Base-by-base conservation (phyloP, 1,140 invertebrate genomes). In the Ericerus pela region DNA sequence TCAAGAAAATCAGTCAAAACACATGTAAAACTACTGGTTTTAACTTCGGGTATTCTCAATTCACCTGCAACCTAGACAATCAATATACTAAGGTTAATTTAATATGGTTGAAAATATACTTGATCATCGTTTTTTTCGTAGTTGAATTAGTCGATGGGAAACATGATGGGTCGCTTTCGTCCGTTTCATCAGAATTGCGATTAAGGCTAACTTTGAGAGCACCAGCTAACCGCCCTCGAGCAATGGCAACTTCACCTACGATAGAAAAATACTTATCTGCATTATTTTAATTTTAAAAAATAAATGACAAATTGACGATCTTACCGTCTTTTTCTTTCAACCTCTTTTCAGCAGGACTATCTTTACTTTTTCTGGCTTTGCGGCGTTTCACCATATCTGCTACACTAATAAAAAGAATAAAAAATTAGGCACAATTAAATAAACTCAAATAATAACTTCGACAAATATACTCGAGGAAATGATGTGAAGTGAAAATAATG, bases 321-420 rank as follows among this genome's bases (percentile, higher is more conserved):
- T 24, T 2, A 47, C 41, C 41, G 26, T 47, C 41, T 47, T 16
- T 8, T 47, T 47, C 41, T 24, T 47, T 47, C 20, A 47, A 47
- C 14, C 26, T 47, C 14, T 47, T 47, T 24, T 47, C 41, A 2
- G 26, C 8, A 4, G 41, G 41, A 47, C 41, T 47, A 16, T 47
- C 41, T 24, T 47, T 47, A 14, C 16, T 47, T 47, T 47, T 47
- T 24, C 41, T 47, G 3, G 3, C 41, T 22, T 47, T 47, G 26
- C 41, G 41, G 26, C 41, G 41, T 24, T 47, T 47, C 16, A 47
- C 3, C 26, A 47, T n/a, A n/a, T n/a, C n/a, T n/a, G n/a, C n/a
- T n/a, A n/a, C n/a, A n/a, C n/a, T n/a, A n/a, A n/a, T n/a, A n/a
- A n/a, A n/a, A n/a, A n/a, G n/a, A n/a, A n/a, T n/a, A n/a, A n/a